phyloP scores from a whole-genome alignment of 2,797 vertebrate genomes.

The Alcedo quadribrachys region DNA sequence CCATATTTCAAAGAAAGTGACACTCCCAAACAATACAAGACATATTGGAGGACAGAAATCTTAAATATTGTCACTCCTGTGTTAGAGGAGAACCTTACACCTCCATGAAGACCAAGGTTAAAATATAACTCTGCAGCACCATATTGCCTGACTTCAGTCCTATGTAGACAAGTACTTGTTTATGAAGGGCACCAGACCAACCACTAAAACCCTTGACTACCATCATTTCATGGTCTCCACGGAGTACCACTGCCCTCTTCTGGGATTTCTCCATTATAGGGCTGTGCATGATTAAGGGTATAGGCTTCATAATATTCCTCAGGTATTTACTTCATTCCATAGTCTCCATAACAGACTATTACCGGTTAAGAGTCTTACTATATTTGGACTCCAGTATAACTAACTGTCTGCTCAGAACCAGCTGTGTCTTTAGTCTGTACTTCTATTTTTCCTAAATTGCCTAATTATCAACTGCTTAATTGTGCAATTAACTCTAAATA shows the following conservation, averaged over 20 bases:
- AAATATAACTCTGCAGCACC: fast-evolving
- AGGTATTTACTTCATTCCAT: not conserved
- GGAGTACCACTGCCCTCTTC: slow-evolving; percentile 56
- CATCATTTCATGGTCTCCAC: not conserved
- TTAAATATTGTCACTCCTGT: not conserved
- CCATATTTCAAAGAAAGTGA: not conserved
- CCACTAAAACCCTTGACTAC: not conserved
- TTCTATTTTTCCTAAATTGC: not conserved
- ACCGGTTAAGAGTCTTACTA: not conserved
- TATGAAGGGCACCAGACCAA: fast-evolving
- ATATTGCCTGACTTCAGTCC: not conserved
- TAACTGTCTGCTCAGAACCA: not conserved
- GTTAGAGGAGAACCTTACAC: not conserved
- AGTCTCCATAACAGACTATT: not conserved
- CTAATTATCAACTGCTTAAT: slow-evolving; percentile 2
- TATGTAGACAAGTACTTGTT: not conserved
- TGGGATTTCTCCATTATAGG: not conserved
- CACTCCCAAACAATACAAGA: not conserved
- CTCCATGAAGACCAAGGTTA: not conserved
- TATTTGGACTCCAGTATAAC: not conserved
- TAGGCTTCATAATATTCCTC: not conserved
- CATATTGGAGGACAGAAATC: not conserved
- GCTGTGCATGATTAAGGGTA: not conserved
- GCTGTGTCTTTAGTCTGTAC: not conserved
- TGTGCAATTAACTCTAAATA: not conserved